A percentile compares a stretch with the other conserved stretches of the same genome.
phyloP scores from a whole-genome alignment of 2,797 vertebrate species.

The Arnoldichthys spilopterus region DNA sequence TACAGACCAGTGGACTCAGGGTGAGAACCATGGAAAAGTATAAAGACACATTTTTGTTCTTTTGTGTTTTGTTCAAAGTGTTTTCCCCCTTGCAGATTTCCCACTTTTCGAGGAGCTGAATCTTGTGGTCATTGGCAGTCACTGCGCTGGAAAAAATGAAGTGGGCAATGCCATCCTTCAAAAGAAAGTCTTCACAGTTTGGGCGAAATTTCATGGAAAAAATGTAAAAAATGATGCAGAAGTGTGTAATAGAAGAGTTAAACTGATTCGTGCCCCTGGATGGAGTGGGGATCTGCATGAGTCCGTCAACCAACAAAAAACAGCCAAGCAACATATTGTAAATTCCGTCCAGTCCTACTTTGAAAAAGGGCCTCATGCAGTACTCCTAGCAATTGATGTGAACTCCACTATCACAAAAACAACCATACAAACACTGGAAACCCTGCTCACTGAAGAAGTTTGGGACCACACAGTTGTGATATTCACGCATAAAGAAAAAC shows the following conservation, averaged over 20 bases:
- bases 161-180: background rate
- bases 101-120: background rate
- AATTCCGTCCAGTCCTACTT: background rate
- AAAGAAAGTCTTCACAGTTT: background rate
- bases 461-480: constrained; percentile 6
- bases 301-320: background rate
- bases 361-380: background rate
- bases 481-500: background rate
- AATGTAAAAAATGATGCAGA: background rate
- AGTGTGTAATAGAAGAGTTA: background rate
- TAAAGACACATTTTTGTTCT: background rate
- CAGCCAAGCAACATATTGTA: background rate
- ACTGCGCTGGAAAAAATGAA: constrained; percentile 4
- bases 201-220: background rate
- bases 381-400: constrained; percentile 6
- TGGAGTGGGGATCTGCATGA: background rate
- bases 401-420: background rate
- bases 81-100: background rate
- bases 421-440: background rate
- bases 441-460: background rate
- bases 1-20: background rate
- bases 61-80: background rate
- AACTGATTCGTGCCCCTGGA: background rate
- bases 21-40: background rate
- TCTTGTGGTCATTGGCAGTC: constrained; percentile 25